phyloP scores from a whole-genome alignment of 2,113 vertebrate species.

The Mustela nigripes region DNA sequence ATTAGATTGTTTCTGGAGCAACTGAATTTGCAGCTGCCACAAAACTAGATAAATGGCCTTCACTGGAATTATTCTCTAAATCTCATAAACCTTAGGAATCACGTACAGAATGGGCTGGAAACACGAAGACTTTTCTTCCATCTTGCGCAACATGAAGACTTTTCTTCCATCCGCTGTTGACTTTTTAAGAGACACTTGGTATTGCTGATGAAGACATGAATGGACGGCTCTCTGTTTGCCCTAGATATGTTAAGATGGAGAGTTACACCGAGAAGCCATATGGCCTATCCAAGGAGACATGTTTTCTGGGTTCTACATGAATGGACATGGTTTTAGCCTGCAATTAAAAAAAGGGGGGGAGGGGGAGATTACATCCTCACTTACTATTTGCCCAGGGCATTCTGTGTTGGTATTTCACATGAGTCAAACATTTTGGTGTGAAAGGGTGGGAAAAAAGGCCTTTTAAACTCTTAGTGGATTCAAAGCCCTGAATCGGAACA shows the following conservation, averaged over 20 bases:
- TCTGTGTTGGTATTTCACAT: neutral
- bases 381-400: neutral
- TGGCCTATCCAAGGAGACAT: neutral
- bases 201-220: neutral
- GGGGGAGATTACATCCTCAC: neutral
- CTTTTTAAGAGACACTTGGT: conserved; percentile 3
- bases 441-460: neutral
- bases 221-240: neutral
- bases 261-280: neutral
- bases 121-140: neutral
- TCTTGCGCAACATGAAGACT: neutral
- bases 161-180: neutral
- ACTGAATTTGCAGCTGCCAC: conserved; percentile 52
- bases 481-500: neutral
- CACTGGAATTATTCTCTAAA: neutral
- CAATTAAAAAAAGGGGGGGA: neutral
- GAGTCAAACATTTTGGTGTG: neutral
- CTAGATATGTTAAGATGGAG: neutral
- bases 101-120: neutral
- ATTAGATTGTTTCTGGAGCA: conserved; percentile 48
- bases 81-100: conserved; percentile 52
- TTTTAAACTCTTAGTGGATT: neutral
- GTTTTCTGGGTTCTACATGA: neutral
- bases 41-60: conserved; percentile 6
- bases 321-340: neutral